phyloP scores from a whole-genome alignment of 2,113 vertebrate species.

The Pitta sordida region DNA sequence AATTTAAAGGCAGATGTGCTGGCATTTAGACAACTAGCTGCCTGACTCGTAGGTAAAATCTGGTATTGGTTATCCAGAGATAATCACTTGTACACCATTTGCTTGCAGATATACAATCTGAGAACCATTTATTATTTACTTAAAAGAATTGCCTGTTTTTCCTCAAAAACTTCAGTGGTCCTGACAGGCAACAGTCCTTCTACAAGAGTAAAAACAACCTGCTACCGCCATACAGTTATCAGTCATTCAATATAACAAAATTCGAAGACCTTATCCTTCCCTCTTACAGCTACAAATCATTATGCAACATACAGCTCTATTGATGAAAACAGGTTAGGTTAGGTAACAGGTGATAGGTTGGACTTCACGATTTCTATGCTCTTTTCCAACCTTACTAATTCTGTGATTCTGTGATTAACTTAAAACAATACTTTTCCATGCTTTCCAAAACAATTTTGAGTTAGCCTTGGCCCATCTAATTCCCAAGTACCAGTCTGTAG shows the following conservation, averaged over 20 bases:
- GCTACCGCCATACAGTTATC: background rate
- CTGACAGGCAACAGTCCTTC: background rate
- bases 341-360: no score
- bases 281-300: background rate
- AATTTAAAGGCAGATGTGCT: constrained; percentile 26
- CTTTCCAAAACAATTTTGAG: background rate
- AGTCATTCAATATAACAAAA: background rate
- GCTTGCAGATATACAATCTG: background rate
- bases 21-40: background rate
- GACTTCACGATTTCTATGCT: no score
- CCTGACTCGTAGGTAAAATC: constrained; percentile 8
- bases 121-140: background rate
- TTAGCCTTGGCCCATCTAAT: background rate
- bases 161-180: background rate
- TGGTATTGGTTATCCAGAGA: background rate
- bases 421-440: background rate
- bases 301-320: background rate
- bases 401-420: no score
- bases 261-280: background rate
- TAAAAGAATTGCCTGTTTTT: background rate
- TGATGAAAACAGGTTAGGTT: no score
- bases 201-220: background rate
- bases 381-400: no score
- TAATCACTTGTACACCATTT: constrained; percentile 2
- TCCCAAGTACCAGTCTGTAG: background rate